Evolutionary conservation across 2,888 invertebrate species (phyloP), one percentile per base, ranked within the genome.

Genomic region (Digitonthophagus gazella): DNA sequence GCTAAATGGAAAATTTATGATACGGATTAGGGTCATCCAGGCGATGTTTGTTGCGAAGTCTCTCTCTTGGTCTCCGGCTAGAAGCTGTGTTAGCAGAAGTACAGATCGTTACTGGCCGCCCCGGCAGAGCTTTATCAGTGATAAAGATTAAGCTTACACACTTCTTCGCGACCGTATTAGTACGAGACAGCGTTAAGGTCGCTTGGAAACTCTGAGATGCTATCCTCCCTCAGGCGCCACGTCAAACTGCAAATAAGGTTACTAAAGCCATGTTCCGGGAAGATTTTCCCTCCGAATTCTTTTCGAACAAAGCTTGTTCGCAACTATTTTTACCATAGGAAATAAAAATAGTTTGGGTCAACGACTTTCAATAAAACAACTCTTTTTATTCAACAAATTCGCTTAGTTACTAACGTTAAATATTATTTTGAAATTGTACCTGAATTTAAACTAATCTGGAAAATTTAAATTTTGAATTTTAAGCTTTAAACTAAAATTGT

Each of bases 111-210:
- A 61, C 61, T 61, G 61, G 61, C 61, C 8, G 18, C 18, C 61
- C 18, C 61, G 14, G 19, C 61, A 19, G 6, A 61, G 61, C 61
- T 61, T 61, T 61, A 61, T 61, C 61, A 61, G 61, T 20, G 61
- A 61, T 61, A 61, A 61, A 61, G 61, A 61, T 61, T 61, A 61
- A 61, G 61, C 61, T 61, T 61, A 61, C 61, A 61, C 18, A 61
- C 20, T 61, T 61, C 61, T 61, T 61, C 61, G 18, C 61, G 19
- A 18, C 15, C 19, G 20, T 61, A 61, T 61, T 61, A 18, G 61
- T 18, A n/a, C 18, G 8, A 11, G 28, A 44, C 28, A 44, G 61
- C 61, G 19, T 16, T 61, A 61, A 61, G 61, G 61, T n/a, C 19
- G n/a, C n/a, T 6, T 18, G 61, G 19, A 20, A 61, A 18, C 16